phyloP scores from a whole-genome alignment of 1,140 invertebrate genomes.

The Leguminivora glycinivorella region DNA sequence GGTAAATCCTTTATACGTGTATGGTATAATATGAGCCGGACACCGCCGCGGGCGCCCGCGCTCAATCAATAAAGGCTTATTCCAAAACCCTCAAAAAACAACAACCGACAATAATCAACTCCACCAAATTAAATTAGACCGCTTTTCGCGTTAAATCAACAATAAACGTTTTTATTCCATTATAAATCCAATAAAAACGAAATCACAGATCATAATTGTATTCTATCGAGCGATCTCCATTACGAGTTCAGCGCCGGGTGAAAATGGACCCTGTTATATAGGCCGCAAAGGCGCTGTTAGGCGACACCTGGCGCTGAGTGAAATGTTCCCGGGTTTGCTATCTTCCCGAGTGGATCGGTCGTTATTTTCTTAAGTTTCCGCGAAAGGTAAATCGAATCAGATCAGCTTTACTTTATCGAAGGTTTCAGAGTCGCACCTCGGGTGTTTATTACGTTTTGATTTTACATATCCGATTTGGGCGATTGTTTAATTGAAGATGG shows the following conservation, averaged over 20 bases:
- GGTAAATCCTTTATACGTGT: background rate
- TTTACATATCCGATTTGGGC: background rate
- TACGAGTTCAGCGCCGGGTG: background rate
- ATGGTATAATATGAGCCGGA: background rate
- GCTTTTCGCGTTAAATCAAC: conserved; percentile 17
- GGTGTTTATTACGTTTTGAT: conserved; percentile 7
- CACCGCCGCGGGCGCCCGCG: background rate
- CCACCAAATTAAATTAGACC: conserved; percentile 15
- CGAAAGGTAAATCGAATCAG: background rate
- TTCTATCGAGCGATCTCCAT: conserved; percentile 18
- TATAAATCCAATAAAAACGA: conserved; percentile 27
- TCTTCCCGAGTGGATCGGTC: conserved; percentile 1
- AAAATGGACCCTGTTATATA: conserved; percentile 2
- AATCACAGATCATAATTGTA: conserved; percentile 29
- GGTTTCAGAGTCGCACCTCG: background rate
- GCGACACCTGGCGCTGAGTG: background rate
- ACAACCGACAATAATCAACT: conserved; percentile 9
- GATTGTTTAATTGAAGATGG: background rate
- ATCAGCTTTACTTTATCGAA: conserved; percentile 15
- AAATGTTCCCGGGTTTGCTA: conserved; percentile 6
- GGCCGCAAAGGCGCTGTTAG: background rate
- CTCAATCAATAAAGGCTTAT: background rate
- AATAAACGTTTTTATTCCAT: conserved; percentile 27
- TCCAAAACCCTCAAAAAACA: conserved; percentile 13
- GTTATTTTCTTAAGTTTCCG: conserved; percentile 26